A percentile compares a stretch with the other conserved stretches of the same genome.
Evolutionary conservation across 2,113 vertebrate species (phyloP).

Genomic region (Tricholaema leucomelas): DNA sequence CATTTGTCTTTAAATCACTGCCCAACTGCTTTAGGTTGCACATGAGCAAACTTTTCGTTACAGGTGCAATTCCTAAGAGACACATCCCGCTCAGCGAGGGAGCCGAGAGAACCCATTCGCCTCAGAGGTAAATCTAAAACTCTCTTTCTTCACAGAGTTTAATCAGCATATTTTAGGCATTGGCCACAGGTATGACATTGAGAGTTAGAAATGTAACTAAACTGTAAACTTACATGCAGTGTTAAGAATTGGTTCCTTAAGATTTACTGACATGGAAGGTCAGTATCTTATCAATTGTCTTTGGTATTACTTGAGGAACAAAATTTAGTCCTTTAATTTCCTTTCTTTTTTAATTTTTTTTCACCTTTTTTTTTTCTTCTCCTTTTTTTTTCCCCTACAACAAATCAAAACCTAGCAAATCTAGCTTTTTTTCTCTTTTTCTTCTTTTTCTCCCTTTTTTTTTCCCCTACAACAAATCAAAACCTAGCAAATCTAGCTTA

Average conservation of each 20-base stretch:
- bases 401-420: background rate
- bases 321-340: background rate
- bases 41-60: conserved; percentile 61
- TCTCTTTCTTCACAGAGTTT: background rate
- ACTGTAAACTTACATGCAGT: background rate
- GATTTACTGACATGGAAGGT: background rate
- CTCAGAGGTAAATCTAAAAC: conserved; percentile 67
- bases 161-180: background rate
- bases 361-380: no score
- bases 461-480: background rate
- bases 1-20: conserved; percentile 81
- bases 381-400: background rate
- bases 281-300: background rate
- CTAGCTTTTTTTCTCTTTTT: background rate
- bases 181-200: background rate
- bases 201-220: conserved; percentile 16
- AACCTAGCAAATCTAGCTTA: background rate
- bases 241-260: background rate
- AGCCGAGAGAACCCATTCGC: conserved; percentile 21
- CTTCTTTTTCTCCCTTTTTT: no score
- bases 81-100: background rate
- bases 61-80: conserved; percentile 57
- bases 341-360: background rate
- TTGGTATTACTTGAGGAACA: background rate
- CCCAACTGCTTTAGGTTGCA: conserved; percentile 56